phyloP scores from a whole-genome alignment of 2,113 vertebrate genomes.

The Taxidea taxus region DNA sequence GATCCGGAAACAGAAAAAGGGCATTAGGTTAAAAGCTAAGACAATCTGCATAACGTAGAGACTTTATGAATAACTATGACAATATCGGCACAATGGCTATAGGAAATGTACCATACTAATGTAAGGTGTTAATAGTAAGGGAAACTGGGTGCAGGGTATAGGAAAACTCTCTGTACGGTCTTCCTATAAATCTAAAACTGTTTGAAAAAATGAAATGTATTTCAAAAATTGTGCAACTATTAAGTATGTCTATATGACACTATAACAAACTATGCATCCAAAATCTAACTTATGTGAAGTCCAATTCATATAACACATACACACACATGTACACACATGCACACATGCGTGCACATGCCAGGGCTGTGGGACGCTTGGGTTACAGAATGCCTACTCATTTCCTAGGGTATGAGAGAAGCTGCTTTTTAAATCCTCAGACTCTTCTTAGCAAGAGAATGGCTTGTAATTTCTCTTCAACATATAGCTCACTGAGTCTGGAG shows the following conservation, averaged over 20 bases:
- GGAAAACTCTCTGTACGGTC: background rate
- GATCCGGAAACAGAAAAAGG: background rate
- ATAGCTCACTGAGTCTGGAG: background rate
- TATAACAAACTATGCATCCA: background rate
- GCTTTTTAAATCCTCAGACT: background rate
- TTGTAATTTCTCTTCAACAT: background rate
- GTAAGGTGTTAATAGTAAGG: background rate
- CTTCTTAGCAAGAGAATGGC: background rate
- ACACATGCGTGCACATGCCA: accelerated
- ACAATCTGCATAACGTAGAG: background rate
- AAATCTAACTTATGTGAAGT: background rate
- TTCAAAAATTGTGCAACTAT: background rate
- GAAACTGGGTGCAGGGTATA: background rate
- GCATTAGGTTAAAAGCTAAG: background rate
- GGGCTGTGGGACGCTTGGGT: background rate
- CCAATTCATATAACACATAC: background rate
- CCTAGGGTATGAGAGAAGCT: background rate
- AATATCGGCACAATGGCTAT: background rate
- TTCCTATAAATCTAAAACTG: background rate
- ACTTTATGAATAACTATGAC: background rate
- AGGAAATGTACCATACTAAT: background rate
- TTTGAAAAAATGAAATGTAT: background rate
- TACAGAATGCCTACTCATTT: background rate
- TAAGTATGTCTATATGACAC: background rate
- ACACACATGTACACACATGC: no score